phyloP scores from a whole-genome alignment of 2,888 invertebrate species.

The Cheilosia urbana region DNA sequence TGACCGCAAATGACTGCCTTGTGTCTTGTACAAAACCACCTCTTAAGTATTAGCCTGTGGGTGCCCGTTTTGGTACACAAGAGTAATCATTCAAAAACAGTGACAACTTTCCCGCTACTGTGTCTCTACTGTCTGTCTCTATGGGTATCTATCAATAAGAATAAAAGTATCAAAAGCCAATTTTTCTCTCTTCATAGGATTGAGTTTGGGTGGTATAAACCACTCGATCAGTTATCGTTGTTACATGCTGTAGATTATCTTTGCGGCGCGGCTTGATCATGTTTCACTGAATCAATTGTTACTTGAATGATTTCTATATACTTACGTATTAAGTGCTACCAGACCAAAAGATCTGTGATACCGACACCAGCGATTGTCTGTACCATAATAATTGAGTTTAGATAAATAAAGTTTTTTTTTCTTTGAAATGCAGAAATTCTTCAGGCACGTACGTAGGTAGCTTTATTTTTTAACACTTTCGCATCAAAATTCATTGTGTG shows the following conservation, averaged over 20 bases:
- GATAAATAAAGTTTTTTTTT: no score
- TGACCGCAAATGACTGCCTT: constrained; percentile 51
- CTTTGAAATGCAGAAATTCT: no score
- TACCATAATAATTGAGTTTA: constrained; percentile 41
- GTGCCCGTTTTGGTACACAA: constrained; percentile 60
- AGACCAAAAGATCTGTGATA: constrained; percentile 37
- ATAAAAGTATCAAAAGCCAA: constrained; percentile 3
- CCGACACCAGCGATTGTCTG: constrained; percentile 21
- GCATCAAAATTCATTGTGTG: constrained; percentile 15
- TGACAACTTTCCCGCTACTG: constrained; percentile 81
- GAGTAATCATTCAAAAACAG: constrained; percentile 81
- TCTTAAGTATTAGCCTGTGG: constrained; percentile 67
- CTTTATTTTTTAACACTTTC: constrained; percentile 37
- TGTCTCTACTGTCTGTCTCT: constrained; percentile 51
- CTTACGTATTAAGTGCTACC: constrained; percentile 50
- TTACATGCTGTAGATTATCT: constrained; percentile 35
- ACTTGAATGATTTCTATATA: constrained; percentile 55
- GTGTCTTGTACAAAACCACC: constrained; percentile 50
- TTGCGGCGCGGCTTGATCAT: constrained; percentile 43
- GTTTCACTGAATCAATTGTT: constrained; percentile 38
- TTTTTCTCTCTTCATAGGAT: constrained; percentile 44
- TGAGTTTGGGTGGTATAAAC: constrained; percentile 61
- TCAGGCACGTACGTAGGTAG: constrained; percentile 9
- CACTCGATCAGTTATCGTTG: constrained; percentile 68
- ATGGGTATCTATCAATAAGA: constrained; percentile 19